Conservation (phyloP, 1,140 invertebrate species). For the Apis mellifera region Amel_HAv3.1 CM009945.2:2603501-2604000, state of each 20-base stretch:
- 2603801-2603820: constrained; percentile 41
- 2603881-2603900: constrained; percentile 15
- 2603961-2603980: constrained; percentile 51
- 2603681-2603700: not conserved
- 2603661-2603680: not conserved
- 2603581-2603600: constrained; percentile 27
- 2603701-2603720: not conserved
- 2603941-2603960: constrained; percentile 32
- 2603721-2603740: not conserved
- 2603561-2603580: constrained; percentile 27
- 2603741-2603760: constrained; percentile 14
- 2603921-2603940: constrained; percentile 29
- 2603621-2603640: not conserved
- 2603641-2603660: not conserved
- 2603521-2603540: not conserved
- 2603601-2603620: not conserved
- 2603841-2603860: constrained; percentile 41
- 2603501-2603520: not conserved
- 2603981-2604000: constrained; percentile 24
- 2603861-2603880: constrained; percentile 39
- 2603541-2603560: constrained; percentile 30
- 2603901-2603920: constrained; percentile 32
- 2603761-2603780: constrained; percentile 38
- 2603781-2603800: constrained; percentile 30
- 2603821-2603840: constrained; percentile 48